Evolutionary conservation across 2,888 invertebrate genomes (phyloP).

Genomic region (Pristionchus arcanus): DNA sequence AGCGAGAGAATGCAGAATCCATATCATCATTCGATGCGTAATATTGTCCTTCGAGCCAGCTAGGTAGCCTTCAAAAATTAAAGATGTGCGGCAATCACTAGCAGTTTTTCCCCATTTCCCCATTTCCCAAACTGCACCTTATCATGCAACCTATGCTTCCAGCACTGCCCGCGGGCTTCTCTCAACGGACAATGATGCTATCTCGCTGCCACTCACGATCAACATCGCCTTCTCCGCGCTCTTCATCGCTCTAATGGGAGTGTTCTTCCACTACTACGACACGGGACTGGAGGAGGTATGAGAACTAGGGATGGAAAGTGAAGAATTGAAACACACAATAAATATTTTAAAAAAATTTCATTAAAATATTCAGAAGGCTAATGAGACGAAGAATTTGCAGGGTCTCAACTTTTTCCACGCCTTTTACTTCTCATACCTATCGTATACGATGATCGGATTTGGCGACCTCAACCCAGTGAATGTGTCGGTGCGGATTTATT

Average conservation of each 20-base stretch:
- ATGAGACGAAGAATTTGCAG: background rate
- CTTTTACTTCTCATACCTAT: conserved; percentile 24
- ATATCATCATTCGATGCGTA: too few relatives aligned
- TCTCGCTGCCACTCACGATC: background rate
- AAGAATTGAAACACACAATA: too few relatives aligned
- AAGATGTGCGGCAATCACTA: too few relatives aligned
- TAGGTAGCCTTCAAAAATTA: too few relatives aligned
- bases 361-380: too few relatives aligned
- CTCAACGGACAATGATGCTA: background rate
- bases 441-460: conserved; percentile 24
- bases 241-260: background rate
- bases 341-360: too few relatives aligned
- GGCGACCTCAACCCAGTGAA: conserved; percentile 3
- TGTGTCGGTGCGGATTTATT: background rate
- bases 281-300: background rate
- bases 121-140: too few relatives aligned
- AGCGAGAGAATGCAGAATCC: too few relatives aligned
- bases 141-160: too few relatives aligned
- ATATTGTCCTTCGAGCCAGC: too few relatives aligned
- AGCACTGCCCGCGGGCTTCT: background rate
- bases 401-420: conserved; percentile 4
- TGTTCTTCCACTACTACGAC: conserved; percentile 5
- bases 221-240: background rate
- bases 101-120: too few relatives aligned
- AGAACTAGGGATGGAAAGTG: too few relatives aligned